Conservation (phyloP, 92 coral and sea anemone species). For the Zoanthus solanderi region DNA sequence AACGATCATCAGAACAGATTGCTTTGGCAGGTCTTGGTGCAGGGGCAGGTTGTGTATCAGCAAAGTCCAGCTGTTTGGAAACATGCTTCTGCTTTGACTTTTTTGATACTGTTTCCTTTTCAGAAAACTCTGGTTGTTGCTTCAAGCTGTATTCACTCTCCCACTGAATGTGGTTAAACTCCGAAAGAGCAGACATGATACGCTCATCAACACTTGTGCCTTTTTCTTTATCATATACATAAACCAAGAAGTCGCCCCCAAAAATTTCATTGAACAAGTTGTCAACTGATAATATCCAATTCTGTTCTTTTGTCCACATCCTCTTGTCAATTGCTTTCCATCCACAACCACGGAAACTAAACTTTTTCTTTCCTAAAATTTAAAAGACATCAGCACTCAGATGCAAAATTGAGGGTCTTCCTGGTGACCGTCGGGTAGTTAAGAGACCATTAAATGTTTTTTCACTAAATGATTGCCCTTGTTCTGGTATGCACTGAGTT, state of each 20-base stretch:
- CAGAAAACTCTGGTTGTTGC: neutral
- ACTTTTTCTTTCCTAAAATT: conserved; percentile 35
- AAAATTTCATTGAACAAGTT: conserved; percentile 45
- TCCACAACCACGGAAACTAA: conserved; percentile 48
- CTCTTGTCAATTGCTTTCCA: conserved; percentile 26
- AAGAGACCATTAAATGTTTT: neutral
- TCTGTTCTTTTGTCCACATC: conserved; percentile 26
- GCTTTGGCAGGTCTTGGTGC: neutral
- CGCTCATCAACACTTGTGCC: conserved; percentile 35
- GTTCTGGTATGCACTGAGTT: neutral
- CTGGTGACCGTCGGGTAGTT: neutral
- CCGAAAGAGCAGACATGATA: conserved; percentile 27
- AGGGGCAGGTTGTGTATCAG: neutral
- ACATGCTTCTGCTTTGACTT: neutral
- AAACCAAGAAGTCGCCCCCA: conserved; percentile 42
- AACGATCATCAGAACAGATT: neutral
- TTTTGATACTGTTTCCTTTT: neutral
- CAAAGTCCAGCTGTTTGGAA: neutral
- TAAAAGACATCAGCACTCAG: neutral
- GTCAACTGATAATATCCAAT: conserved; percentile 29
- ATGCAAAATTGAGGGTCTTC: neutral
- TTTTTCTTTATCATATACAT: conserved; percentile 36
- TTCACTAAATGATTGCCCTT: neutral
- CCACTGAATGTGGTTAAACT: conserved; percentile 47
- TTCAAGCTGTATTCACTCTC: conserved; percentile 18